Evolutionary conservation across 1,140 invertebrate species (phyloP), one percentile per base, ranked within the genome.

Genomic region (Bactericera cockerelli): DNA sequence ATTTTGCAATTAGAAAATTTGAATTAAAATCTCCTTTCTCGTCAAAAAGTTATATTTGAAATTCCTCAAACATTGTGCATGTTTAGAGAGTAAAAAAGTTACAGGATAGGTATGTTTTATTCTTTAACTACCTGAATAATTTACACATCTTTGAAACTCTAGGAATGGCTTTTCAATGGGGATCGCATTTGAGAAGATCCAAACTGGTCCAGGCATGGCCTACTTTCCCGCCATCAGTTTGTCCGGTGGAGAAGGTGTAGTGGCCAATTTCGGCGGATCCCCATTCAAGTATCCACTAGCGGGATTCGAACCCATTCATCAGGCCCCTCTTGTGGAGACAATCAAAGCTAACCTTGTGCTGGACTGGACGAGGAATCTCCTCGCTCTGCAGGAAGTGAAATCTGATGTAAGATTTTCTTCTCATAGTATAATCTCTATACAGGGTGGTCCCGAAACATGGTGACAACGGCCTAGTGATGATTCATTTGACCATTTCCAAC

Each of bases 201-300:
- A 78, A 21, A 75, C 76, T 49, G 87, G 87, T 1, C 74, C 79
- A 1, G 84, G 84, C 0, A 74, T 82, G 19, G 84, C 83, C 0
- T 90, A 89, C 64, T 90, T 87, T 68, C 81, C 82, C 1, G 81
- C 87, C 4, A 79, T 89, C 2, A 88, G 84, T 57, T 67, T 90
- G 10, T 83, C 84, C 0, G 80, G 80, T 63, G 77, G 78, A 26
- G 87, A 91, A 70, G 83, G 80, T 67, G 65, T 91, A 2, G 79
- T 82, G 53, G 85, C 82, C 0, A 90, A 91, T 68, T 92, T 91
- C 68, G 88, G 88, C 53, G 77, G 76, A 16, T 79, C 77, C 3
- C 84, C 84, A 1, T 73, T 87, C 31, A 72, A 73, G 53, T 88
- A 87, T 71, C 85, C 86, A 1, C 69, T 89, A 2, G 69, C 75